These are phyloP conservation scores for Amblyjoppa proteus DNA, from an alignment of 2,888 invertebrate species.

Conservation along the genomic window DNA sequence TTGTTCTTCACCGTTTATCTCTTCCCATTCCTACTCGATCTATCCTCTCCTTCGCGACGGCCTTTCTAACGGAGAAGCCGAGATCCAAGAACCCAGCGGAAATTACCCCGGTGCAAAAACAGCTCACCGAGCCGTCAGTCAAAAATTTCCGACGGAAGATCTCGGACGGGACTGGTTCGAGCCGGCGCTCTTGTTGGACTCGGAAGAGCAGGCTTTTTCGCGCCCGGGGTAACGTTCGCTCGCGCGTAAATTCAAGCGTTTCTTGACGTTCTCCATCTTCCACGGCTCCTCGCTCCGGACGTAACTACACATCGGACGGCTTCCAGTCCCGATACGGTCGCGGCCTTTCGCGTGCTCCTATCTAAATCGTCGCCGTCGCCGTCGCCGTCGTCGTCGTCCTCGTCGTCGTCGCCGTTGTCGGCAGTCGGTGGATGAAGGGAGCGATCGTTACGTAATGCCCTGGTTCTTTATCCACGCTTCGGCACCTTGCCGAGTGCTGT, in stretches of 20 bases:
- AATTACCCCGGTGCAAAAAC: constrained; percentile 50
- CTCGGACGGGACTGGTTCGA: neutral
- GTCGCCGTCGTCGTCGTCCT: constrained; percentile 13
- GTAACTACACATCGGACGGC: constrained; percentile 41
- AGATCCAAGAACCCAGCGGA: constrained; percentile 42
- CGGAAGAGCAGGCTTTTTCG: constrained; percentile 2
- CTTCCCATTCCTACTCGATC: constrained; percentile 8
- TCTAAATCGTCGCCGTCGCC: constrained; percentile 53
- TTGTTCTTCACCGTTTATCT: constrained; percentile 12
- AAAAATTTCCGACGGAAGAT: neutral
- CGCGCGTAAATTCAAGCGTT: neutral
- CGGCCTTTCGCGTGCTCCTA: constrained; percentile 56
- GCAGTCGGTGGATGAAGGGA: constrained; percentile 24
- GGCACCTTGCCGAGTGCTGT: constrained; percentile 38
- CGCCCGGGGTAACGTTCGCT: neutral
- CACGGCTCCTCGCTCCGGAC: neutral
- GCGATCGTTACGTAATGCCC: constrained; percentile 67
- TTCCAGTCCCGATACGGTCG: constrained; percentile 65
- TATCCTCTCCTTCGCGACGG: neutral
- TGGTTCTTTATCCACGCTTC: constrained; percentile 66
- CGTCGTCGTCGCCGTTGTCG: neutral
- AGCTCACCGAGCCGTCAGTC: neutral
- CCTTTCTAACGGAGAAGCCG: constrained; percentile 45
- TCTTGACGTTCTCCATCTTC: neutral
- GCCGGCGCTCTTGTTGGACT: neutral